Percentiles rank a stretch among this genome's conserved stretches.
These are phyloP conservation scores for Dasyurus viverrinus DNA, from an alignment of 2,113 vertebrate genomes.

Conservation along the genomic window DNA sequence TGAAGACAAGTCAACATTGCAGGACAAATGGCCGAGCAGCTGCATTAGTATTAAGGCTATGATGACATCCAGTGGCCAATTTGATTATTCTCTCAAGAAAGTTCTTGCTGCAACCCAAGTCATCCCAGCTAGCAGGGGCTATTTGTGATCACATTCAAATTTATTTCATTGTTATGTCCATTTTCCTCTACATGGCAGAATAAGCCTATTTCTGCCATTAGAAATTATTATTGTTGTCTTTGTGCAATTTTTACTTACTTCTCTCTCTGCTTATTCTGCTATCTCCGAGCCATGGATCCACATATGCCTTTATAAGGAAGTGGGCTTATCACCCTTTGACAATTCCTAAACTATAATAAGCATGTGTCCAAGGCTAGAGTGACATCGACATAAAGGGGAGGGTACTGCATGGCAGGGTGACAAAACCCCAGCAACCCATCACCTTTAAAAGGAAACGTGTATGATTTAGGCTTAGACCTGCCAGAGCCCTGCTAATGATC, in stretches of 20 bases:
- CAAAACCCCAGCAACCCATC: conserved; percentile 29
- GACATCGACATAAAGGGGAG: conserved; percentile 4
- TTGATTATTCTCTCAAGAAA: conserved; percentile 1
- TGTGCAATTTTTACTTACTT: conserved; percentile 22
- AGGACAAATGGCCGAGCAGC: not conserved
- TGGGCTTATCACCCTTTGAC: conserved; percentile 9
- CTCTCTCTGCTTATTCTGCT: not conserved
- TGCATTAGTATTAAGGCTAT: conserved; percentile 59
- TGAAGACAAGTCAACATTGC: not conserved
- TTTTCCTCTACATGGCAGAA: not conserved
- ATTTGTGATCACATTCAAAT: conserved; percentile 1
- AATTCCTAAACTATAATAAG: conserved; percentile 46
- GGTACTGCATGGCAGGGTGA: not conserved
- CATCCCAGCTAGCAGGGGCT: conserved; percentile 14
- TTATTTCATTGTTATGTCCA: conserved; percentile 17
- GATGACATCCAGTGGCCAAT: conserved; percentile 78
- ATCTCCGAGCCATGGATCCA: not conserved
- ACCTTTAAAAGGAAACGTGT: conserved; percentile 10
- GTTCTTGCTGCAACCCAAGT: not conserved
- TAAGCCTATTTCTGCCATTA: not conserved
- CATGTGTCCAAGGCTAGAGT: conserved; percentile 48
- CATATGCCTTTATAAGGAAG: not conserved
- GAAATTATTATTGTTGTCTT: conserved; percentile 28
- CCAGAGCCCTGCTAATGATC: conserved; percentile 10
- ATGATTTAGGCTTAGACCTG: conserved; percentile 29